Conservation (phyloP, 2,113 vertebrate genomes). For the Neolamprologus devosi region DNA sequence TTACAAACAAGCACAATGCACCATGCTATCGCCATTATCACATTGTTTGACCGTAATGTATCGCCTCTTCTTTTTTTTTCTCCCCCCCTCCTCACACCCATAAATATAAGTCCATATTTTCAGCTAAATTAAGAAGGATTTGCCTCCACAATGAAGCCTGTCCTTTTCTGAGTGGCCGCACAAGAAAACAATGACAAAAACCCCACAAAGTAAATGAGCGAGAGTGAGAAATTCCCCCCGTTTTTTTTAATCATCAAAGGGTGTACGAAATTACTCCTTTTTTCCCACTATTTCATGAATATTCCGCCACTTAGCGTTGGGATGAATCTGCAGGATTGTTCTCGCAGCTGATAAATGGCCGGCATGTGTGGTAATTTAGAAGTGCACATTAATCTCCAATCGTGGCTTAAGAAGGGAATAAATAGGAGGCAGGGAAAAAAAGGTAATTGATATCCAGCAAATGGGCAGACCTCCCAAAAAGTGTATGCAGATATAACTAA, state of each 20-base stretch:
- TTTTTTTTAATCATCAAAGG: constrained; percentile 56
- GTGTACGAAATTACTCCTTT: constrained; percentile 52
- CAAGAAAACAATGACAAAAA: constrained; percentile 46
- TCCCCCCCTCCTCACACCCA: not conserved
- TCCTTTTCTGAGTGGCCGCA: constrained; percentile 42
- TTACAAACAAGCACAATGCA: constrained; percentile 66
- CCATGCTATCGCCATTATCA: constrained; percentile 56
- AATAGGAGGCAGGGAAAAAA: constrained; percentile 37
- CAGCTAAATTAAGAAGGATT: constrained; percentile 71
- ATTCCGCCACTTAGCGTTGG: constrained; percentile 66
- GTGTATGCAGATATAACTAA: constrained; percentile 40
- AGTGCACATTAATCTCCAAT: constrained; percentile 66
- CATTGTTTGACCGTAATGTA: constrained; percentile 64
- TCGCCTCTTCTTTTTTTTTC: constrained; percentile 13
- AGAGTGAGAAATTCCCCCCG: constrained; percentile 48
- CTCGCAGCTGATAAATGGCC: constrained; percentile 67
- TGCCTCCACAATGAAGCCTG: constrained; percentile 55
- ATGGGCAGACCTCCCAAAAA: constrained; percentile 38
- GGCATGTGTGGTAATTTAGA: constrained; percentile 68
- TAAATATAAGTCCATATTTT: constrained; percentile 60
- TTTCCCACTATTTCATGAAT: constrained; percentile 62
- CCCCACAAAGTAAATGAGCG: constrained; percentile 51
- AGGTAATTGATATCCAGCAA: constrained; percentile 66
- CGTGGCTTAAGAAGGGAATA: constrained; percentile 51
- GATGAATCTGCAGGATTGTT: constrained; percentile 69